Base-by-base conservation (phyloP, 2,797 vertebrate species). In the Zenarchopterus dispar region DNA sequence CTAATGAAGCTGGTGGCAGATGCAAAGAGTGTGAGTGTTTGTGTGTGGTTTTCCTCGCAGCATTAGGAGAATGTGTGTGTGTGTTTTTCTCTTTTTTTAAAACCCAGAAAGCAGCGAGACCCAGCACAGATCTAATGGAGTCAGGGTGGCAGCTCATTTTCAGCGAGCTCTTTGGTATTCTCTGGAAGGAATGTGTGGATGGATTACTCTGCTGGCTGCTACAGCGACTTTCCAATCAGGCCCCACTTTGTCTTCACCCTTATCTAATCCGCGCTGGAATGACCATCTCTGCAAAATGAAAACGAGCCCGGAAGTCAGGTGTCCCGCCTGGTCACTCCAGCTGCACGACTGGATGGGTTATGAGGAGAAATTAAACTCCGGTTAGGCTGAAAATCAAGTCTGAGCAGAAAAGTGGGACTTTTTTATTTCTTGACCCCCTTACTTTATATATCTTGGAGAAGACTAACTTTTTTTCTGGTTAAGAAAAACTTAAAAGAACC, bases 141-240 rank as follows among this genome's bases (percentile, higher is more conserved):
- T 81, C 70, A 47, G 67, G 67, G 62, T 80, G 50, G 56, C 71
- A 67, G 86, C 86, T 89, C 84, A 75, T 84, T 84, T 86, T 86
- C 85, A 86, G 69, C 66, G 62, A 71, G 84, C 84, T 85, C 85
- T 75, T 88, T 85, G 86, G 82, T 77, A 87, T 87, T 86, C 84
- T 83, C 80, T 89, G 87, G 89, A 91, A 91, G 86, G 89, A 89
- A 91, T 89, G 84, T 15, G 53, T 75, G 82, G 84, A 86, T 88
- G 86, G 87, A 86, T 91, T 90, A 85, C 87, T 71, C 78, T 78
- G 81, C 84, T 90, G 87, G 89, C 89, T 74, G 86, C 78, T 41
- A 68, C 77, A 64, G 57, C 1, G 11, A 89, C 88, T 90, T 89
- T 90, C 88, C 89, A 88, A 70, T 83, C 83, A 88, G 87, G 81